phyloP scores from a whole-genome alignment of 2,113 vertebrate genomes.

The Dolichallabes microphthalmus region DNA sequence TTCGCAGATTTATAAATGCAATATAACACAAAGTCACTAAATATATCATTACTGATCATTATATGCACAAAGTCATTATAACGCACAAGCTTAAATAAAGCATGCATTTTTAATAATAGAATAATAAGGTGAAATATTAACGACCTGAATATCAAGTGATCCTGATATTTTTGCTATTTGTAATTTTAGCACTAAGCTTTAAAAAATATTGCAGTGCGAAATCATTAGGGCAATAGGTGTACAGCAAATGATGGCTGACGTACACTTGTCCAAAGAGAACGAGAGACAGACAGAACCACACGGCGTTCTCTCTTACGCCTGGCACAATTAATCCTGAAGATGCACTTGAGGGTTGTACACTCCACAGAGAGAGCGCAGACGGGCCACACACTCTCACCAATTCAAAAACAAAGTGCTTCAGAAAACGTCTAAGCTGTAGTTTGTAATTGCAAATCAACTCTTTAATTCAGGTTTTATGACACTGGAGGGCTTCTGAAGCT shows the following conservation, averaged over 20 bases:
- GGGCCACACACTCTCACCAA: conserved; percentile 45
- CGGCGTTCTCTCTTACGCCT: neutral
- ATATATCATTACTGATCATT: neutral
- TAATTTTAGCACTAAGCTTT: neutral
- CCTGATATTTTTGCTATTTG: neutral
- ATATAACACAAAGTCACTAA: neutral
- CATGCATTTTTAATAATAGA: neutral
- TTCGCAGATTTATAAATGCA: neutral
- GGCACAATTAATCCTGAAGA: conserved; percentile 50
- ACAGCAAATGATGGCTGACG: conserved; percentile 11
- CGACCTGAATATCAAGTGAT: neutral
- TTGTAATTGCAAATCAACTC: conserved; percentile 74
- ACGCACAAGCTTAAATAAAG: neutral
- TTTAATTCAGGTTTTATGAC: conserved; percentile 71
- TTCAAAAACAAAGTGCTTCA: conserved; percentile 59
- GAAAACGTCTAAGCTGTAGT: conserved; percentile 55
- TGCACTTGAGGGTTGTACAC: conserved; percentile 42
- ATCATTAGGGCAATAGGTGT: conserved; percentile 4
- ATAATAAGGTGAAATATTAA: neutral
- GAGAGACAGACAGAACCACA: neutral
- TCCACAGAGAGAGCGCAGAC: conserved; percentile 44
- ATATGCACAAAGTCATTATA: neutral
- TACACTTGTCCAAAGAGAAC: neutral
- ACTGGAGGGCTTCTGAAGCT: conserved; percentile 65
- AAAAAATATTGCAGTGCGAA: neutral